Conservation (phyloP, 2,888 invertebrate species). For the Listrodromus nycthemerus region DNA sequence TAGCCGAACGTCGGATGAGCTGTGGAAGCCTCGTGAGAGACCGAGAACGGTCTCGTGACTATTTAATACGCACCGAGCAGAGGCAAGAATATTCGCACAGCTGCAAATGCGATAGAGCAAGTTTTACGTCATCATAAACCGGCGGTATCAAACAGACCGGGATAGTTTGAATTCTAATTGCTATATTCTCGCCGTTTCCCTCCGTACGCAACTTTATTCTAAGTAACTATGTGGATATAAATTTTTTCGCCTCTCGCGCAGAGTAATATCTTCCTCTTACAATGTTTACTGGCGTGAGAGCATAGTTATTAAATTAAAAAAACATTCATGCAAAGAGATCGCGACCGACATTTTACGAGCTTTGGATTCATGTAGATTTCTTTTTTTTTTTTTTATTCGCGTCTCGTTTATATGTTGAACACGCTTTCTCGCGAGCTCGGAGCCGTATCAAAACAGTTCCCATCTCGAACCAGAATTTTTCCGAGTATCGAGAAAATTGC, state of each 20-base stretch:
- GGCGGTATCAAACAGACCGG: constrained; percentile 80
- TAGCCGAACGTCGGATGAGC: not conserved
- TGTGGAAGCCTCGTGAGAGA: constrained; percentile 6
- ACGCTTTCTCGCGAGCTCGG: not conserved
- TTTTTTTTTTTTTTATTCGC: not conserved
- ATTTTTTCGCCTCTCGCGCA: constrained; percentile 10
- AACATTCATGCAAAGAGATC: constrained; percentile 27
- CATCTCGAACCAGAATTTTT: not conserved
- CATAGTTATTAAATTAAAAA: constrained; percentile 3
- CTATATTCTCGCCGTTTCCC: constrained; percentile 41
- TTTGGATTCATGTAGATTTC: not conserved
- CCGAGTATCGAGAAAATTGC: too few species aligned
- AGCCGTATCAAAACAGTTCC: not conserved
- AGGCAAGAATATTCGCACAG: not conserved
- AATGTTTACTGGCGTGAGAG: not conserved
- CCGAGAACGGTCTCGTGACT: constrained; percentile 6
- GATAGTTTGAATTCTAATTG: constrained; percentile 79
- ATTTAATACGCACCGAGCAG: constrained; percentile 10
- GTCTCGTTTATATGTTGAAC: not conserved
- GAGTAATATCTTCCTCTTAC: constrained; percentile 47
- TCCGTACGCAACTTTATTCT: not conserved
- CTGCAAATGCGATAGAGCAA: constrained; percentile 2
- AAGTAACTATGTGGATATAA: not conserved
- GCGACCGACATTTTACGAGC: constrained; percentile 10
- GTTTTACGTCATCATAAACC: constrained; percentile 74